Evolutionary conservation across 2,113 vertebrate genomes (phyloP).

Genomic region (Chrysochloris asiatica): DNA sequence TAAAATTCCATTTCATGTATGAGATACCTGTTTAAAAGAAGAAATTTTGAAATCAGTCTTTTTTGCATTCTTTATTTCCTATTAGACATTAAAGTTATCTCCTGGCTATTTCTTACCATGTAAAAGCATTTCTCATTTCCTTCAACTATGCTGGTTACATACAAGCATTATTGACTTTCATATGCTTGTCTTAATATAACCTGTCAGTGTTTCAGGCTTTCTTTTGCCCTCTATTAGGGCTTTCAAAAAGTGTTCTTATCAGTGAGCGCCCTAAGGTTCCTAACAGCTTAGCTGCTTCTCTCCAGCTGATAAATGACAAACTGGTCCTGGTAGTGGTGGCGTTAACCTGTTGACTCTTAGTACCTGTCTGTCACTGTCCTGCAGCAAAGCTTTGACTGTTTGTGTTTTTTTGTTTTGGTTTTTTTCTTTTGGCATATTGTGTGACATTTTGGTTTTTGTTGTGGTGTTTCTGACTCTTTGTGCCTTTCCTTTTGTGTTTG

Average conservation of each 20-base stretch:
- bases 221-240: conserved; percentile 46
- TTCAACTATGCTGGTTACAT: conserved; percentile 56
- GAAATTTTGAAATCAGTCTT: conserved; percentile 3
- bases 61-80: neutral
- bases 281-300: conserved; percentile 58
- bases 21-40: conserved; percentile 39
- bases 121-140: conserved; percentile 56
- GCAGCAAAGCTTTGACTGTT: conserved; percentile 83
- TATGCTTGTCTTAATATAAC: conserved; percentile 48
- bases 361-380: conserved; percentile 84
- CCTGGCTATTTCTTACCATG: conserved; percentile 40
- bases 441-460: conserved; percentile 86
- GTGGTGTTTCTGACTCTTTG: conserved; percentile 91
- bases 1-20: conserved; percentile 35
- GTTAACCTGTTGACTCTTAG: conserved; percentile 63
- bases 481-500: conserved; percentile 93
- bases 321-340: neutral
- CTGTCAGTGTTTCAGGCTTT: conserved; percentile 50
- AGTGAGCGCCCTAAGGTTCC: neutral
- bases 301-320: conserved; percentile 55
- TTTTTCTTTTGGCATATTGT: conserved; percentile 84
- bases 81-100: neutral
- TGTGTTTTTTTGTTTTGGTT: conserved; percentile 77
- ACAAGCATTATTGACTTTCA: conserved; percentile 53
- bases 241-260: neutral